These are phyloP conservation scores for Drosophila mauritiana DNA, from an alignment of 1,140 invertebrate species.

Conservation along the genomic window DNA sequence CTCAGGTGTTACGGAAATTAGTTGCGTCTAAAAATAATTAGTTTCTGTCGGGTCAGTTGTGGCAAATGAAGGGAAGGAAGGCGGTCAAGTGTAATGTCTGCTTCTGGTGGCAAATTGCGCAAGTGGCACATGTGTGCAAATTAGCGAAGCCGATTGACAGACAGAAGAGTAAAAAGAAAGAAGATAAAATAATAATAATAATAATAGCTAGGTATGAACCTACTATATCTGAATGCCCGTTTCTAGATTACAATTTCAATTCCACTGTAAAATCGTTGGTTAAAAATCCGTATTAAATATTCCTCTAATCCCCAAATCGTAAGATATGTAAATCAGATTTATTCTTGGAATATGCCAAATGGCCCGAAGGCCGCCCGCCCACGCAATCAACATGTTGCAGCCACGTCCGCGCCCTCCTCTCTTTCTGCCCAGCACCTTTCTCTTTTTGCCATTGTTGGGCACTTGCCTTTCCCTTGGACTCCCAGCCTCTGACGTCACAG, in stretches of 20 bases:
- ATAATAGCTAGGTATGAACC: conserved; percentile 1
- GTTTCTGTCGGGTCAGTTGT: conserved; percentile 38
- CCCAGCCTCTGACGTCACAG: conserved; percentile 63
- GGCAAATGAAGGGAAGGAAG: conserved; percentile 10
- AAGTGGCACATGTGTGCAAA: conserved; percentile 51
- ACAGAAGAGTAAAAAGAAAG: conserved; percentile 31
- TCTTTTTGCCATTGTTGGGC: not conserved
- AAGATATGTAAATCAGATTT: conserved; percentile 4
- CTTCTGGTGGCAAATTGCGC: conserved; percentile 61
- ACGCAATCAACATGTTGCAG: conserved; percentile 48
- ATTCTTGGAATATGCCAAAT: conserved; percentile 27
- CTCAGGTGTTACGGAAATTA: conserved; percentile 71
- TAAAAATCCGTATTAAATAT: not conserved
- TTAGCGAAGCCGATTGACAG: conserved; percentile 5
- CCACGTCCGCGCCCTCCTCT: not conserved
- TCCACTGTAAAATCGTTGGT: not conserved
- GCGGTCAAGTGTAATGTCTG: conserved; percentile 62
- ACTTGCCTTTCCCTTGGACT: conserved; percentile 12
- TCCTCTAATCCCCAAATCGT: not conserved
- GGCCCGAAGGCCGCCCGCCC: conserved; percentile 11
- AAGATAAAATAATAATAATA: not conserved
- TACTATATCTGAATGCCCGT: conserved; percentile 18
- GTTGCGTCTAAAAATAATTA: conserved; percentile 68
- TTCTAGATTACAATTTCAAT: not conserved
- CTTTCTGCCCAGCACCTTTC: not conserved